phyloP scores from a whole-genome alignment of 2,113 vertebrate species.

The Poeciliopsis occidentalis region DNA sequence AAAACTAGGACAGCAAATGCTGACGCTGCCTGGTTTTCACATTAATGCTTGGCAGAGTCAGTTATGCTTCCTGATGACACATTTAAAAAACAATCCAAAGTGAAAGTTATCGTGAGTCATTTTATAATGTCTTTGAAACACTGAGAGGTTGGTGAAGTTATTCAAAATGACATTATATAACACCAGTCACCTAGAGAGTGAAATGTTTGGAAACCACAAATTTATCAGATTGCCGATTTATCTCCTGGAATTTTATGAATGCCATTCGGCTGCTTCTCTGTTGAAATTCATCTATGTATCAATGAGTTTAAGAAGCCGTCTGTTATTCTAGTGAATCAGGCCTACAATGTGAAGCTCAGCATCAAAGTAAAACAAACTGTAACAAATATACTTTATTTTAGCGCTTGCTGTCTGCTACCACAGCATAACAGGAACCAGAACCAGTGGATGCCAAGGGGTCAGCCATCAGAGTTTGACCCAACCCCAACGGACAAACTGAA shows the following conservation, averaged over 20 bases:
- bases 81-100: too few species aligned
- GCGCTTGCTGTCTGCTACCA: too few species aligned
- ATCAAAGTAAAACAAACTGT: not conserved
- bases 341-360: not conserved
- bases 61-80: too few species aligned
- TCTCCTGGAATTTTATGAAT: not conserved
- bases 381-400: not conserved
- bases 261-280: not conserved
- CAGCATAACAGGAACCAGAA: not conserved
- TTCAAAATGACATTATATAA: too few species aligned
- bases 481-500: not conserved
- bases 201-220: too few species aligned
- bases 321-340: not conserved
- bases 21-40: too few species aligned
- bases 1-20: not conserved
- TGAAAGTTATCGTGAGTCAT: too few species aligned
- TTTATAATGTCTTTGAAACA: too few species aligned
- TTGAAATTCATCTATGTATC: too few species aligned
- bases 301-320: not conserved
- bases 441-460: not conserved
- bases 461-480: not conserved
- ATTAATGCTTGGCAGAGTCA: too few species aligned
- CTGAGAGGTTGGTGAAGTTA: too few species aligned
- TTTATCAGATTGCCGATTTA: not conserved
- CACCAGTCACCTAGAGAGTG: too few species aligned